phyloP scores from a whole-genome alignment of 2,797 vertebrate species.

The Eptatretus atami region DNA sequence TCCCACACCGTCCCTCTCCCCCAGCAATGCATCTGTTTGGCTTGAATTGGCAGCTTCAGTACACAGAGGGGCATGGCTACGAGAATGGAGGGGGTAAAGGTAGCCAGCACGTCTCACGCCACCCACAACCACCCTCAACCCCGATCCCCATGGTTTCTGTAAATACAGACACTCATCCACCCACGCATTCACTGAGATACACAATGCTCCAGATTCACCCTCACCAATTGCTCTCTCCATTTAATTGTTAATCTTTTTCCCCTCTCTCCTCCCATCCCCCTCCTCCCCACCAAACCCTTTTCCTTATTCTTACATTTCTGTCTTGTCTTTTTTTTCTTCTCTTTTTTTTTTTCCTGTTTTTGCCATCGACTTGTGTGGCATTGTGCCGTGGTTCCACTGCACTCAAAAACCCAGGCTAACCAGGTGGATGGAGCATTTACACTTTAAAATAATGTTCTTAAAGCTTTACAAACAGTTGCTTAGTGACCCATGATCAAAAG shows the following conservation, averaged over 20 bases:
- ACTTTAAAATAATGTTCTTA: not conserved
- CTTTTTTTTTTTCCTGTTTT: not conserved
- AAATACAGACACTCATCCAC: too few species aligned
- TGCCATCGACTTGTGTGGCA: not conserved
- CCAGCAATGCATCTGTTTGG: slow-evolving; percentile 73
- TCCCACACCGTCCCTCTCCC: slow-evolving; percentile 16
- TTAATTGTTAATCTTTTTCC: not conserved
- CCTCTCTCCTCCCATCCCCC: not conserved
- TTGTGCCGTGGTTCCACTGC: not conserved
- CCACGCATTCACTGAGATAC: too few species aligned
- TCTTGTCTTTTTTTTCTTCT: not conserved
- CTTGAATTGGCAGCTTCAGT: slow-evolving; percentile 78
- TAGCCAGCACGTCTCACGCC: not conserved
- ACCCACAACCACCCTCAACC: too few species aligned
- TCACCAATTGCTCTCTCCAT: too few species aligned
- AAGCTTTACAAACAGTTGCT: not conserved
- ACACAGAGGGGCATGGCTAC: slow-evolving; percentile 55
- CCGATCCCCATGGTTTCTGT: too few species aligned
- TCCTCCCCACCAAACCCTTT: not conserved
- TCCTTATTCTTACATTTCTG: not conserved
- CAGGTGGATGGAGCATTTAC: not conserved
- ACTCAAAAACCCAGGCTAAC: not conserved
- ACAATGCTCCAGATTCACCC: too few species aligned
- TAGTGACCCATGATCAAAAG: too few species aligned
- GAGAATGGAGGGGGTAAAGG: slow-evolving; percentile 51